These are phyloP conservation scores for Miichthys miiuy DNA, from an alignment of 2,797 vertebrate genomes.

Conservation along the genomic window DNA sequence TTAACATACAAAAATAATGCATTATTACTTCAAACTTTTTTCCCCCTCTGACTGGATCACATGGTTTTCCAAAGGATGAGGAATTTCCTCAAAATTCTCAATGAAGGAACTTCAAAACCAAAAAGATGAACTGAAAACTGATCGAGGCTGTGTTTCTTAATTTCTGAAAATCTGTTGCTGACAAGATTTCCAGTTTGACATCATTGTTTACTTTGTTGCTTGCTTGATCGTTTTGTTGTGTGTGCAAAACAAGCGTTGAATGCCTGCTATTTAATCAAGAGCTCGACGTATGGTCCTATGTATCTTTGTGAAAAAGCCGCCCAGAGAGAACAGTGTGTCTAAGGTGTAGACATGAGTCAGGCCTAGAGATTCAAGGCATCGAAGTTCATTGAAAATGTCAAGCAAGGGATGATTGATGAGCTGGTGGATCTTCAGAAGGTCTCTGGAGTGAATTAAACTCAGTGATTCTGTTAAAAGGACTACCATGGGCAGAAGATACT, in stretches of 20 bases:
- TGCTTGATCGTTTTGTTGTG: not conserved
- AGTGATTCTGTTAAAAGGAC: accelerated
- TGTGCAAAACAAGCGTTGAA: not conserved
- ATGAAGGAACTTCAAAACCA: not conserved
- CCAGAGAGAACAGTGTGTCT: constrained; percentile 20
- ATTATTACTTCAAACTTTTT: not conserved
- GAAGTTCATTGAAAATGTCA: constrained; percentile 34
- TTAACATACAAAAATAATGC: not conserved
- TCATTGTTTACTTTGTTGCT: not conserved
- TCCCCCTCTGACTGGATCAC: not conserved
- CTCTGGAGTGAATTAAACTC: not conserved
- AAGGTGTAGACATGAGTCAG: constrained; percentile 59
- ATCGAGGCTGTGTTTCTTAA: not conserved
- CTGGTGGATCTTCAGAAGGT: constrained; percentile 6
- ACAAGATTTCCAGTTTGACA: not conserved
- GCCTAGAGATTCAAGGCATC: constrained; percentile 45
- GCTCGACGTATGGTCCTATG: accelerated
- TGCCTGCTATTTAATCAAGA: not conserved
- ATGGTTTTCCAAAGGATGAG: not conserved
- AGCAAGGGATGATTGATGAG: not conserved
- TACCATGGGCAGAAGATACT: accelerated
- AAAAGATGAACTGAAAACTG: not conserved
- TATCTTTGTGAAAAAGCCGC: constrained; percentile 37
- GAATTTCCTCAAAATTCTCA: not conserved
- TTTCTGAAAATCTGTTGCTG: not conserved